phyloP scores from a whole-genome alignment of 2,888 invertebrate species.

The Archaeoteleia sp. region DNA sequence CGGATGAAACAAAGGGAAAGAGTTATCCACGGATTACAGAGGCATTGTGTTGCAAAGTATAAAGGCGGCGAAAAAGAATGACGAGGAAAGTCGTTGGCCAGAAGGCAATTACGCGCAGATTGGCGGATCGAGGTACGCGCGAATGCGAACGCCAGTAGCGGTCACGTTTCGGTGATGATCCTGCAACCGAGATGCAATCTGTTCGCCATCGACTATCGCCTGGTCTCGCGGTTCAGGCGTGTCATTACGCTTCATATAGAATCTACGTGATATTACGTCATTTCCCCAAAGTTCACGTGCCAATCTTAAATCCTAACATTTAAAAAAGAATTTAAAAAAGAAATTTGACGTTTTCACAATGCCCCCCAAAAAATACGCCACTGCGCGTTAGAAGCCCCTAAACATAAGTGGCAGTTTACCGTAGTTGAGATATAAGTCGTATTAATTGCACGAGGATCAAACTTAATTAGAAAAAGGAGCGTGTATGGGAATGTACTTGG shows the following conservation, averaged over 20 bases:
- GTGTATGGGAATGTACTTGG: slow-evolving; percentile 35
- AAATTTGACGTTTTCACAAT: too few species aligned
- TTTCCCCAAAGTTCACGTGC: slow-evolving; percentile 34
- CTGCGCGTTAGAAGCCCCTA: too few species aligned
- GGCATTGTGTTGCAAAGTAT: not conserved
- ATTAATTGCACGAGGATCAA: too few species aligned
- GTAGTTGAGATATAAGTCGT: too few species aligned
- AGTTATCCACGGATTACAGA: not conserved
- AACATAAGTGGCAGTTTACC: too few species aligned
- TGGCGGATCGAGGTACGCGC: slow-evolving; percentile 22
- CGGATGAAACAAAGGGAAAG: not conserved
- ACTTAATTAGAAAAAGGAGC: slow-evolving; percentile 13
- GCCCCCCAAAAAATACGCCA: slow-evolving; percentile 11
- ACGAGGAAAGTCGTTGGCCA: slow-evolving; percentile 30
- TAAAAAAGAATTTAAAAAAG: too few species aligned
- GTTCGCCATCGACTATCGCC: slow-evolving; percentile 48
- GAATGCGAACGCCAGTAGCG: slow-evolving; percentile 58
- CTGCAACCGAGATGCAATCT: slow-evolving; percentile 51
- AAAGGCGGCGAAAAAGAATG: slow-evolving; percentile 6
- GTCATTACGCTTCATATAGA: slow-evolving; percentile 46
- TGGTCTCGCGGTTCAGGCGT: slow-evolving; percentile 38
- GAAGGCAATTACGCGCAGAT: slow-evolving; percentile 52
- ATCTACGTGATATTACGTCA: slow-evolving; percentile 45
- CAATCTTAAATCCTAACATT: too few species aligned
- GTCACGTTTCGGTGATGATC: slow-evolving; percentile 59